These are phyloP conservation scores for Diachrysia chrysitis DNA, from an alignment of 2,888 invertebrate genomes.

Conservation along the genomic window DNA sequence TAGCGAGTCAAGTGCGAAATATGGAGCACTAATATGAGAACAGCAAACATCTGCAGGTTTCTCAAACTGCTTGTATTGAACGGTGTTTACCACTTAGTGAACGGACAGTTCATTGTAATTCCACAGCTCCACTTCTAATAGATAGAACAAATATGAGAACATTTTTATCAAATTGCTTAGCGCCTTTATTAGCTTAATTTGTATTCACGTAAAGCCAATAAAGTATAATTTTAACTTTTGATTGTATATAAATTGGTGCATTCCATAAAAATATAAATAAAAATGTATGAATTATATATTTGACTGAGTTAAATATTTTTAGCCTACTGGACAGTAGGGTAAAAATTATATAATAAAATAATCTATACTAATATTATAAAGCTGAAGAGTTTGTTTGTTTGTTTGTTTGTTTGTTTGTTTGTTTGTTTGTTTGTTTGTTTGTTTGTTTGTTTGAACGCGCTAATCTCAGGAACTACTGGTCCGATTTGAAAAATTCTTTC, in stretches of 20 bases:
- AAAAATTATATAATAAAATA: too few species aligned
- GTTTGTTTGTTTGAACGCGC: too few species aligned
- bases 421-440: too few species aligned
- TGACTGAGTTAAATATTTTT: too few species aligned
- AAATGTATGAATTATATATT: too few species aligned
- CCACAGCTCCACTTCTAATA: constrained; percentile 29
- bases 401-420: too few species aligned
- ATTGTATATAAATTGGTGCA: background rate
- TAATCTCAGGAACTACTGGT: too few species aligned
- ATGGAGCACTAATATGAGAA: constrained; percentile 71
- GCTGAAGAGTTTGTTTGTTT: too few species aligned
- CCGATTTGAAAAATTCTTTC: too few species aligned
- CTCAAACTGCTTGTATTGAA: constrained; percentile 45
- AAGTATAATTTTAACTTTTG: background rate
- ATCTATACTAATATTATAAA: too few species aligned
- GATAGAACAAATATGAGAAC: constrained; percentile 35
- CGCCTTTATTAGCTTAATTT: constrained; percentile 28
- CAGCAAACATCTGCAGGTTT: constrained; percentile 65
- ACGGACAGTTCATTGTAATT: constrained; percentile 46
- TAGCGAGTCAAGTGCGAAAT: constrained; percentile 66
- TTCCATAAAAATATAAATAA: too few species aligned
- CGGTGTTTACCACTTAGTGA: constrained; percentile 49
- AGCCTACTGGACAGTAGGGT: too few species aligned
- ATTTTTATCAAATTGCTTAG: constrained; percentile 39
- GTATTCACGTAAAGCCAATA: background rate